Percentiles rank a stretch among this genome's conserved stretches.
phyloP scores from a whole-genome alignment of 2,888 invertebrate species.

The Cistogaster globosa region DNA sequence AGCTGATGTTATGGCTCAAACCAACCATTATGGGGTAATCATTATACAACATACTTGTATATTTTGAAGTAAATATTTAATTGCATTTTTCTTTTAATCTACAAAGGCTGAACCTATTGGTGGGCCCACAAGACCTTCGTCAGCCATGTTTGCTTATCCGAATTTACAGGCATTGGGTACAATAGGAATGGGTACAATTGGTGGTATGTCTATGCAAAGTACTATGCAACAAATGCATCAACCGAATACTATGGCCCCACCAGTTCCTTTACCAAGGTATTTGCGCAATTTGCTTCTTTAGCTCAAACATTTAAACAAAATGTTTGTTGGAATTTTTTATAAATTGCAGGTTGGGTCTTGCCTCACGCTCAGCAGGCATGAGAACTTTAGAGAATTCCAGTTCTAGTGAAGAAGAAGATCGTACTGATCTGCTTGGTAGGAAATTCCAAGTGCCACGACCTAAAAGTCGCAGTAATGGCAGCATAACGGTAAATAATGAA shows the following conservation, averaged over 20 bases:
- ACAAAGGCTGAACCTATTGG: constrained; percentile 88
- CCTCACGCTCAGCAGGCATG: constrained; percentile 83
- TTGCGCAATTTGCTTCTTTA: constrained; percentile 57
- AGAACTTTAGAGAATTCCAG: constrained; percentile 85
- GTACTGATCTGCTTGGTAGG: constrained; percentile 89
- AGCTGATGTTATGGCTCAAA: constrained; percentile 93
- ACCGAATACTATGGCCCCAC: constrained; percentile 85
- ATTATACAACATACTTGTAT: background rate
- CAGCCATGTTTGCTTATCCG: constrained; percentile 93
- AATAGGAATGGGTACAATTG: constrained; percentile 78
- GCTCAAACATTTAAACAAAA: background rate
- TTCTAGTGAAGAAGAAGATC: constrained; percentile 88
- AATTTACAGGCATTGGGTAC: constrained; percentile 83
- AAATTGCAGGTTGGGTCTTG: constrained; percentile 76
- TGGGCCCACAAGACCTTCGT: constrained; percentile 89
- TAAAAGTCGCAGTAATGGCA: constrained; percentile 89
- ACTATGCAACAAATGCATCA: constrained; percentile 82
- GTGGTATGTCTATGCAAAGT: constrained; percentile 83
- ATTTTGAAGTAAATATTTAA: background rate
- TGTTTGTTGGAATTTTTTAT: background rate
- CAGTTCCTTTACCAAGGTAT: constrained; percentile 89
- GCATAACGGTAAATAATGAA: constrained; percentile 81
- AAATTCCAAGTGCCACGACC: constrained; percentile 91
- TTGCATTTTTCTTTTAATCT: background rate
- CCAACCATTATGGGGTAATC: constrained; percentile 92